Evolutionary conservation across 2,797 vertebrate species (phyloP).

Genomic region (Cryptoprocta ferox): DNA sequence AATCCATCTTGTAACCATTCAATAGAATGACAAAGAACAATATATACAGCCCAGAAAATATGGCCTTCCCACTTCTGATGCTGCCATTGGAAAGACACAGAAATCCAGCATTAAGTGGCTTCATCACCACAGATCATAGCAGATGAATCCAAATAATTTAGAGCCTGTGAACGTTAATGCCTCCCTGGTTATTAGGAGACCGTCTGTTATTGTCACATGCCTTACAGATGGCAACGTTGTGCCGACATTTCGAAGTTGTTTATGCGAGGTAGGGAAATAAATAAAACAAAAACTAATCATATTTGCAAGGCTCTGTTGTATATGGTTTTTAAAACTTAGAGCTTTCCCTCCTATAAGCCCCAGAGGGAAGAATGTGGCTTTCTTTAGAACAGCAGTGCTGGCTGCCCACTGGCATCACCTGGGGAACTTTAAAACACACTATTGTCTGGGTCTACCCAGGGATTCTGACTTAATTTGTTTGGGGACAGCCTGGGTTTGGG

Average conservation of each 20-base stretch:
- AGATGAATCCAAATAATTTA: slow-evolving; percentile 68
- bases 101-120: slow-evolving; percentile 63
- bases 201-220: slow-evolving; percentile 66
- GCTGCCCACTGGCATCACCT: background rate
- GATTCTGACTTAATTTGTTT: background rate
- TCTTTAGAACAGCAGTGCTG: background rate
- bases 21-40: slow-evolving; percentile 58
- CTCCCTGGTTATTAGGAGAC: slow-evolving; percentile 61
- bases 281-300: slow-evolving; percentile 56
- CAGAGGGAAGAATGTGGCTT: background rate
- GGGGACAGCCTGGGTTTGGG: background rate
- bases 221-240: slow-evolving; percentile 67
- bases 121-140: slow-evolving; percentile 46
- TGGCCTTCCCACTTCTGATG: background rate
- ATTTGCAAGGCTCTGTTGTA: slow-evolving; percentile 31
- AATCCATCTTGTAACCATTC: slow-evolving; percentile 85
- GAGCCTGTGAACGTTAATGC: slow-evolving; percentile 48
- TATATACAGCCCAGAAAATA: slow-evolving; percentile 9
- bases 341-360: background rate
- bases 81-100: background rate
- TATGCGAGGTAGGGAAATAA: slow-evolving; percentile 22
- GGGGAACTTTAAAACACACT: background rate
- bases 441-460: background rate
- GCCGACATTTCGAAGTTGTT: slow-evolving; percentile 42
- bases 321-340: slow-evolving; percentile 11